phyloP scores from a whole-genome alignment of 1,140 invertebrate genomes.

The Aphelinus certus region DNA sequence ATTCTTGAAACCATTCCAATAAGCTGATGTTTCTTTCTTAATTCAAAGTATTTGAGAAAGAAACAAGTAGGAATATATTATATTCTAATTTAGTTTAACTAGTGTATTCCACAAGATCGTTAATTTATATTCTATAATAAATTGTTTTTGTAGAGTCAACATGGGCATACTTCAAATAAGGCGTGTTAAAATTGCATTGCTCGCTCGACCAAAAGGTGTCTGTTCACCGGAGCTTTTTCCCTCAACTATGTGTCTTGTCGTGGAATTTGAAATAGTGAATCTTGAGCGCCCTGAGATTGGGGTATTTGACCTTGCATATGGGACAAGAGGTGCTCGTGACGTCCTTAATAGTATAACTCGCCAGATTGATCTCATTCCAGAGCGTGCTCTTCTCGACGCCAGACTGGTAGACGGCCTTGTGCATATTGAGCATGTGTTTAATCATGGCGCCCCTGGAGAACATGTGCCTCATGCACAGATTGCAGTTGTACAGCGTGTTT shows the following conservation, averaged over 20 bases:
- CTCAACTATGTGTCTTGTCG: slow-evolving; percentile 40
- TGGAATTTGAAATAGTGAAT: slow-evolving; percentile 63
- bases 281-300: slow-evolving; percentile 61
- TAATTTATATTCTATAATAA: too few relatives aligned
- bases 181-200: too few relatives aligned
- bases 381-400: slow-evolving; percentile 44
- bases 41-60: too few relatives aligned
- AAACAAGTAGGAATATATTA: too few relatives aligned
- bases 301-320: slow-evolving; percentile 60
- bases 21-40: too few relatives aligned
- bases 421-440: slow-evolving; percentile 53
- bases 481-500: slow-evolving; percentile 56
- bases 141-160: too few relatives aligned
- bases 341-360: slow-evolving; percentile 52
- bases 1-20: too few relatives aligned
- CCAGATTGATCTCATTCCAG: slow-evolving; percentile 54
- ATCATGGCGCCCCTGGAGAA: slow-evolving; percentile 51
- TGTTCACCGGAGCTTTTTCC: too few relatives aligned
- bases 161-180: too few relatives aligned
- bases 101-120: too few relatives aligned
- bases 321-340: slow-evolving; percentile 54
- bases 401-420: slow-evolving; percentile 49
- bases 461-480: slow-evolving; percentile 55
- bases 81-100: too few relatives aligned
- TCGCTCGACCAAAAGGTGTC: too few relatives aligned